Evolutionary conservation across 2,113 vertebrate species (phyloP).

Genomic region (rabbit (Oryctolagus cuniculus)): DNA sequence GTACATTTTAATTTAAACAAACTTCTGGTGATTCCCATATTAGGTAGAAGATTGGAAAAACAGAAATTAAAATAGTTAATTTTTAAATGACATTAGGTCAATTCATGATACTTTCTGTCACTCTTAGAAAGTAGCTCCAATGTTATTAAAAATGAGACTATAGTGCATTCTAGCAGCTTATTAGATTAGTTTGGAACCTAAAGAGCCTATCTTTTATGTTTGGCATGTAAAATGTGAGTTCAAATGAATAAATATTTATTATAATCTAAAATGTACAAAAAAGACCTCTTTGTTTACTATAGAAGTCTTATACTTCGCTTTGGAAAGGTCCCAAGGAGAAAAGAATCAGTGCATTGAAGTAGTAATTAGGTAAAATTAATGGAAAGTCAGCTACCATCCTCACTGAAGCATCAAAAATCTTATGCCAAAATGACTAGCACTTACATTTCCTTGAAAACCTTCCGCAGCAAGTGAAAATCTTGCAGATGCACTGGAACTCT

Average conservation of each 20-base stretch:
- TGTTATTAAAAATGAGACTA: constrained; percentile 58
- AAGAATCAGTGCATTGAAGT: constrained; percentile 14
- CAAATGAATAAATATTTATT: constrained; percentile 61
- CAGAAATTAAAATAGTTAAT: constrained; percentile 34
- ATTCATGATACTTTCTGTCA: constrained; percentile 29
- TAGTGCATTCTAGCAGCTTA: constrained; percentile 7
- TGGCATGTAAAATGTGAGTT: constrained; percentile 15
- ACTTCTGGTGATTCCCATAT: constrained; percentile 24
- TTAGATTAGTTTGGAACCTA: constrained; percentile 50
- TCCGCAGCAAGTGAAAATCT: neutral
- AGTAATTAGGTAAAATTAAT: constrained; percentile 25
- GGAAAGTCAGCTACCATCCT: neutral
- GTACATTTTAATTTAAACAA: constrained; percentile 38
- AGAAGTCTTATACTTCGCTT: constrained; percentile 21
- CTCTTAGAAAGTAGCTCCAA: constrained; percentile 6
- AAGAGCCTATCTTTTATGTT: constrained; percentile 31
- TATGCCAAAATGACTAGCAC: constrained; percentile 18
- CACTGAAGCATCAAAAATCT: constrained; percentile 27
- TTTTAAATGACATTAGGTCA: neutral
- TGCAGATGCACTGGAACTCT: neutral
- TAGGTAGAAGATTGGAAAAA: constrained; percentile 23
- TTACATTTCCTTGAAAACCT: constrained; percentile 16
- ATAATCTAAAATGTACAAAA: neutral
- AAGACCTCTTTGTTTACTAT: neutral
- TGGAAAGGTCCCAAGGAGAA: neutral